phyloP scores from a whole-genome alignment of 2,113 vertebrate genomes.

The Tympanuchus pallidicinctus region DNA sequence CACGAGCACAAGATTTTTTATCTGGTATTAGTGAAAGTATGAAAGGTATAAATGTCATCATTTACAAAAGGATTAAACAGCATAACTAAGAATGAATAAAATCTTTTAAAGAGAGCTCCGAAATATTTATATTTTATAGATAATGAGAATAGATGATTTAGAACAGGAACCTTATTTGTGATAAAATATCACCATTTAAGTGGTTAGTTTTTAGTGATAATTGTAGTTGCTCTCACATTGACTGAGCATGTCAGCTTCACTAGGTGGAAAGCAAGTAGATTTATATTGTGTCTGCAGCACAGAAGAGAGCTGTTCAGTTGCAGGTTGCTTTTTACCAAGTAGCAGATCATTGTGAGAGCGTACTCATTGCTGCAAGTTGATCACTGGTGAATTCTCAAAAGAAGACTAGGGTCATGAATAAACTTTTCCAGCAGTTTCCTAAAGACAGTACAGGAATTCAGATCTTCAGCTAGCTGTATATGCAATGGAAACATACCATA shows the following conservation, averaged over 20 bases:
- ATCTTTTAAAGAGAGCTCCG: not conserved
- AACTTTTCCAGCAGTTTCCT: not conserved
- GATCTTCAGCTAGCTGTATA: not conserved
- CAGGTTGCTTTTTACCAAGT: not conserved
- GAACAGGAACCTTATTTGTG: not conserved
- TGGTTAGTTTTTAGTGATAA: not conserved
- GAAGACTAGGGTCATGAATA: not conserved
- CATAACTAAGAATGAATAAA: not conserved
- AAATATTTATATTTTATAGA: not conserved
- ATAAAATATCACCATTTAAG: not conserved
- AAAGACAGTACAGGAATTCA: not conserved
- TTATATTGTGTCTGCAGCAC: not conserved
- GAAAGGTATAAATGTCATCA: constrained; percentile 11
- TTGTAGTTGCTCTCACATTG: not conserved
- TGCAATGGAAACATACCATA: not conserved
- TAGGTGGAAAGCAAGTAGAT: not conserved
- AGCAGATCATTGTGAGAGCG: not conserved
- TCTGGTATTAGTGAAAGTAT: constrained; percentile 8
- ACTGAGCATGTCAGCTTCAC: not conserved
- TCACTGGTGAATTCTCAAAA: not conserved
- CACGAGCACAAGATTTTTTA: constrained; percentile 26
- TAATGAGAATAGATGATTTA: not conserved
- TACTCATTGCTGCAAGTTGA: not conserved
- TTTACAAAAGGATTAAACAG: not conserved
- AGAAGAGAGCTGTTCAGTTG: not conserved